A percentile compares a stretch with the other conserved stretches of the same genome.
These are phyloP conservation scores for Microtus ochrogaster DNA, from an alignment of 2,113 vertebrate species.

Conservation along the genomic window DNA sequence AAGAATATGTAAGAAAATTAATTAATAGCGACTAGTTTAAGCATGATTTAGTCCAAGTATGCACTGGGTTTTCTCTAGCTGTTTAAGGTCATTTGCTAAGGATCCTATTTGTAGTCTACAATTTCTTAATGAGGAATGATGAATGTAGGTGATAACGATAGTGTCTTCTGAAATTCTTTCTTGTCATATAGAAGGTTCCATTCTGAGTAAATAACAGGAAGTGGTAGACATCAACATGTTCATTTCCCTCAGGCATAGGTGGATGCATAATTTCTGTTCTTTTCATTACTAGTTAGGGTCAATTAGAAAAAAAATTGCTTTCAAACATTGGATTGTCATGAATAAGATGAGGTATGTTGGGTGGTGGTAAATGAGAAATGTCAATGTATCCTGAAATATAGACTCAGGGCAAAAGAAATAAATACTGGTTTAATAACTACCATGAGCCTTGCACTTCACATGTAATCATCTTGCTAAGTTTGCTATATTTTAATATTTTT, in stretches of 20 bases:
- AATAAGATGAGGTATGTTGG: not conserved
- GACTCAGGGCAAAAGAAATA: not conserved
- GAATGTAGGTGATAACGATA: not conserved
- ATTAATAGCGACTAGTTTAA: not conserved
- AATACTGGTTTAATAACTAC: not conserved
- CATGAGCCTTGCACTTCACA: not conserved
- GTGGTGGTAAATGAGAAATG: slow-evolving; percentile 15
- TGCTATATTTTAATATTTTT: not conserved
- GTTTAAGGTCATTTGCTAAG: not conserved
- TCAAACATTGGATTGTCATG: not conserved
- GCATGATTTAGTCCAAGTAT: not conserved
- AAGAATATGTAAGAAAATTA: not conserved
- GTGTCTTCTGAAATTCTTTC: not conserved
- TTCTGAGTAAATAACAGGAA: not conserved
- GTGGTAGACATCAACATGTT: not conserved
- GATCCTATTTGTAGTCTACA: not conserved
- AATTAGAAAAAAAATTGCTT: not conserved
- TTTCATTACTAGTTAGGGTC: not conserved
- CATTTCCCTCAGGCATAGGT: not conserved
- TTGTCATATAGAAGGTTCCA: not conserved
- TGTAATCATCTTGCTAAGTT: not conserved
- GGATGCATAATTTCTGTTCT: not conserved
- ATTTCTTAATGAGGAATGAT: not conserved
- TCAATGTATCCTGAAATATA: not conserved
- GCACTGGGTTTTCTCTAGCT: not conserved